Evolutionary conservation across 2,888 invertebrate species (phyloP), one percentile per base, ranked within the genome.

Genomic region (Orthosia gothica): DNA sequence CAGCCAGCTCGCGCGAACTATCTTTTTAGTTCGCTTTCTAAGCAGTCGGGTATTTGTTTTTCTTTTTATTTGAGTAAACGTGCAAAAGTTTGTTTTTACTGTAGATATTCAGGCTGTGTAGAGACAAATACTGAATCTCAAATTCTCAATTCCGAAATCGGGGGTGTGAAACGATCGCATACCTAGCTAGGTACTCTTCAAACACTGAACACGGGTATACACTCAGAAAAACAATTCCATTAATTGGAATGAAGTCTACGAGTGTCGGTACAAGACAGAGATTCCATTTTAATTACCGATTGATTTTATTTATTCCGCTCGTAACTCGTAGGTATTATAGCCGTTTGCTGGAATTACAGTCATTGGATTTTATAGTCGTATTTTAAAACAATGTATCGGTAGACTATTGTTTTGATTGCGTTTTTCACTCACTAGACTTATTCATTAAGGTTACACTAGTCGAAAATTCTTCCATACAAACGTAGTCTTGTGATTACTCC

Each of bases 241-340:
- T 70, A 75, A 81, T 69, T 81, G 68, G n/a, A 64, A 68, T 55
- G 47, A 70, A 80, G 52, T 63, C 55, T 68, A 57, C 52, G 50
- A 70, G 32, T 64, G 23, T 70, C 58, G 63, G 57, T 40, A 74
- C 69, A 63, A 76, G 74, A 74, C 62, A 70, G 74, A 71, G 67
- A 72, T 64, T 79, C 54, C 32, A 83, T 72, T 72, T 68, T 76
- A 79, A 78, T 78, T 54, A 69, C 66, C 74, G 57, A 85, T 76
- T 76, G 76, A 82, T 79, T 86, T 78, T 64, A 80, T 82, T 89
- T 85, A 83, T 82, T 80, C 50, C 70, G 45, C 52, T 83, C 88
- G 81, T 88, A 84, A 88, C 87, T 32, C 81, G 68, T n/a, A n/a
- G n/a, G n/a, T 83, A 67, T 72, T 82, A 81, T 67, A 20, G 79